Base-by-base conservation (phyloP, 2,888 invertebrate species). In the Saturnia pavonia region DNA sequence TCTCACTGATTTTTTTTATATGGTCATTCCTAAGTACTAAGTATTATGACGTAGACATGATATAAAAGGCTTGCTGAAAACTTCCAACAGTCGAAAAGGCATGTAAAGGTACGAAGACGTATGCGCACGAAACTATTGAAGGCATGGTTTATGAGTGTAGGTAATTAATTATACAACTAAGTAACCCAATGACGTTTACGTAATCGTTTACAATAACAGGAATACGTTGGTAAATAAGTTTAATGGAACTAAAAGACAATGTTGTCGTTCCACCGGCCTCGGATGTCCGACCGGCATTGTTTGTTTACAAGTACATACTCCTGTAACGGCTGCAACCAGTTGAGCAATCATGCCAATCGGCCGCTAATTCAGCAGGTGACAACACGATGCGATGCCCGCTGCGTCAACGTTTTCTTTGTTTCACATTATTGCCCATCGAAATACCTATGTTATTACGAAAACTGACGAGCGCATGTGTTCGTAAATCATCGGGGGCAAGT, bases 291-390 rank as follows among this genome's bases (percentile, higher is more conserved):
- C 79, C 72, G 76, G 83, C 82, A 87, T 90, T 89, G 91, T 91
- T 91, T 89, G 86, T 90, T 89, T 87, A 86, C 85, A 75, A 83
- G 82, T 83, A 85, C 85, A 82, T 83, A 85, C 85, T 80, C 75
- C 82, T 83, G n/a, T n/a, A n/a, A n/a, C n/a, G n/a, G n/a, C n/a
- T n/a, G 84, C 85, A 87, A 86, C 88, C 81, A 87, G 85, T 92
- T 91, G 85, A 80, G 92, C 88, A 92, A 92, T 88, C 86, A 83
- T 83, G 85, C 79, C 83, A 85, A 83, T 84, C 81, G 65, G 4
- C 65, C 40, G 85, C 85, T 80, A 81, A 85, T 84, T 90, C 88
- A 88, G 89, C 88, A 83, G 82, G 82, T 85, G 84, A 80, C 84
- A 71, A 76, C 79, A 79, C 79, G 79, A 77, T 74, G 73, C 79